Evolutionary conservation across 2,797 vertebrate species (phyloP).

Genomic region (Lacerta agilis): DNA sequence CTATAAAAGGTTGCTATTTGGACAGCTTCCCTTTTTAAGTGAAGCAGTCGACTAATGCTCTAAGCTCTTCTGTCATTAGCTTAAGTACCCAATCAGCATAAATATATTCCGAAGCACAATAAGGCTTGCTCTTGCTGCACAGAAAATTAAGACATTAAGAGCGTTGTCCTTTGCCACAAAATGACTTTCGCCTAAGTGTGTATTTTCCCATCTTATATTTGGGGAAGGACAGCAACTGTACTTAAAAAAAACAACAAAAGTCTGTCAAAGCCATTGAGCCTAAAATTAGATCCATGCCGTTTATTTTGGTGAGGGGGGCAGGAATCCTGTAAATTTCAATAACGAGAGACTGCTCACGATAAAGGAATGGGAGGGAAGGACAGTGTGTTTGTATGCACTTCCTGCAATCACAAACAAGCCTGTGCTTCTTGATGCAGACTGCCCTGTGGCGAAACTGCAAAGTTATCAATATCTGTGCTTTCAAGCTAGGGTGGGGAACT

Average conservation of each 20-base stretch:
- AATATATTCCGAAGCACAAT: constrained; percentile 59
- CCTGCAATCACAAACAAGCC: fast-evolving
- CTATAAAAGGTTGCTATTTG: constrained; percentile 56
- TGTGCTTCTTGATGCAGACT: neutral
- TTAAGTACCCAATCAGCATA: constrained; percentile 41
- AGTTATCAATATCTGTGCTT: neutral
- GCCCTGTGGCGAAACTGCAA: fast-evolving
- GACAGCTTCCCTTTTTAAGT: constrained; percentile 53
- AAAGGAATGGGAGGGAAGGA: fast-evolving
- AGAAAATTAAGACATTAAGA: constrained; percentile 62
- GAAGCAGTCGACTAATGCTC: constrained; percentile 51
- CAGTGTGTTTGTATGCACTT: fast-evolving
- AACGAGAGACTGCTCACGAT: fast-evolving
- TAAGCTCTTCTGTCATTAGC: constrained; percentile 54
- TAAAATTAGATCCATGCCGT: constrained; percentile 10
- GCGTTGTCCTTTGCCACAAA: constrained; percentile 52
- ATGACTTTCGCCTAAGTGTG: constrained; percentile 42
- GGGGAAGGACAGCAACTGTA: constrained; percentile 23
- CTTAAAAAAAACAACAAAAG: constrained; percentile 11
- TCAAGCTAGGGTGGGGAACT: neutral
- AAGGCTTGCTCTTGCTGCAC: constrained; percentile 49
- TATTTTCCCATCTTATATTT: constrained; percentile 49
- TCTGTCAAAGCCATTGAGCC: constrained; percentile 8
- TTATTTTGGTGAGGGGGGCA: constrained; percentile 26
- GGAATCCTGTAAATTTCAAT: neutral